Evolutionary conservation across 2,113 vertebrate genomes (phyloP).

Genomic region (Siniperca chuatsi): DNA sequence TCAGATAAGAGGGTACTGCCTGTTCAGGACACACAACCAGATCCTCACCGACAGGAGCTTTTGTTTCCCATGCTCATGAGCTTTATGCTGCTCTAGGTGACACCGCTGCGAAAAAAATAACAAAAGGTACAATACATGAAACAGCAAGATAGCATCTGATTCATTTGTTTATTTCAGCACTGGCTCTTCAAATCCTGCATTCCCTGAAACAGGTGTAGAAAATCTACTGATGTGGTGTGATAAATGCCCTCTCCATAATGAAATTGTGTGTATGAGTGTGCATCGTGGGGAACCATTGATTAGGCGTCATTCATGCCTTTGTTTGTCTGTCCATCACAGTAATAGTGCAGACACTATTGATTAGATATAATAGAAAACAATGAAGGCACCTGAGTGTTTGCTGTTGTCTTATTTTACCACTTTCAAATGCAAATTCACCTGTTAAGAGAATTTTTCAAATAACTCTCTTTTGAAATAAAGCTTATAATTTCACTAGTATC

Average conservation of each 20-base stretch:
- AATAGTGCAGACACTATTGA: conserved; percentile 58
- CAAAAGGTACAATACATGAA: conserved; percentile 21
- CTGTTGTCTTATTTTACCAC: conserved; percentile 38
- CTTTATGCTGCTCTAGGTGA: conserved; percentile 51
- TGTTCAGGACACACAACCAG: conserved; percentile 59
- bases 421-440: conserved; percentile 33
- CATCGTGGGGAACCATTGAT: conserved; percentile 55
- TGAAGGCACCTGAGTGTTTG: conserved; percentile 34
- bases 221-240: conserved; percentile 52
- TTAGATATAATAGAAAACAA: conserved; percentile 60
- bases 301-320: conserved; percentile 57
- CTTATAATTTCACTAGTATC: neutral
- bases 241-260: conserved; percentile 47
- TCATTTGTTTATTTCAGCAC: conserved; percentile 35
- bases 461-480: neutral
- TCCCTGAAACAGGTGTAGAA: conserved; percentile 10
- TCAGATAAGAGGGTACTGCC: conserved; percentile 77
- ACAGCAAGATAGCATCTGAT: conserved; percentile 45
- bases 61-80: conserved; percentile 69
- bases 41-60: conserved; percentile 66
- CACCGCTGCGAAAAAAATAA: neutral
- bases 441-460: conserved; percentile 16
- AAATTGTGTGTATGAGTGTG: conserved; percentile 43
- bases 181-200: conserved; percentile 8
- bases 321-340: conserved; percentile 63